These are phyloP conservation scores for Dinoponera quadriceps DNA, from an alignment of 1,140 invertebrate species.

Conservation along the genomic window DNA sequence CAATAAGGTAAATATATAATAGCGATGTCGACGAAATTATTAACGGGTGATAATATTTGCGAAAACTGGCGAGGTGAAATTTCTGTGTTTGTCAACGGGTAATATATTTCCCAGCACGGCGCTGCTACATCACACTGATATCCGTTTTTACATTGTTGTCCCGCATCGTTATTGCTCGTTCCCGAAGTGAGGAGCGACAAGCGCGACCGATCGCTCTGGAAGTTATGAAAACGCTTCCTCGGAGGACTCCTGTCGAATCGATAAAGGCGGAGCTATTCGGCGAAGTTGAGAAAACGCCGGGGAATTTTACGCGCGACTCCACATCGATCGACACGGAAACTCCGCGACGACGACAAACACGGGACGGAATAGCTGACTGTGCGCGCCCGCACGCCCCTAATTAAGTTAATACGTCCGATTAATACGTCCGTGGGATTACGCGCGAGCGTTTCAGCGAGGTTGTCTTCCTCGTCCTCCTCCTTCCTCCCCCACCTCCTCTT, in stretches of 20 bases:
- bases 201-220: constrained; percentile 23
- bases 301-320: constrained; percentile 37
- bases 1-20: no score
- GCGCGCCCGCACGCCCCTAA: constrained; percentile 38
- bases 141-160: constrained; percentile 22
- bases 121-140: background rate
- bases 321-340: constrained; percentile 36
- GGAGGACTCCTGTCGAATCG: constrained; percentile 35
- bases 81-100: background rate
- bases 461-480: background rate
- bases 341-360: constrained; percentile 41
- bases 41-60: no score
- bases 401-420: constrained; percentile 71
- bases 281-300: constrained; percentile 29
- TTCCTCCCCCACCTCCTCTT: no score
- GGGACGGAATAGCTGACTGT: constrained; percentile 11
- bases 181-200: constrained; percentile 29
- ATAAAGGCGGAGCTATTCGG: constrained; percentile 11
- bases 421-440: constrained; percentile 64
- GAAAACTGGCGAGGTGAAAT: no score
- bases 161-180: constrained; percentile 34
- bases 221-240: constrained; percentile 43
- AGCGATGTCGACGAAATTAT: no score
- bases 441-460: background rate
- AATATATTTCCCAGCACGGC: background rate